phyloP scores from a whole-genome alignment of 1,140 invertebrate species.

The Dreissena polymorpha region DNA sequence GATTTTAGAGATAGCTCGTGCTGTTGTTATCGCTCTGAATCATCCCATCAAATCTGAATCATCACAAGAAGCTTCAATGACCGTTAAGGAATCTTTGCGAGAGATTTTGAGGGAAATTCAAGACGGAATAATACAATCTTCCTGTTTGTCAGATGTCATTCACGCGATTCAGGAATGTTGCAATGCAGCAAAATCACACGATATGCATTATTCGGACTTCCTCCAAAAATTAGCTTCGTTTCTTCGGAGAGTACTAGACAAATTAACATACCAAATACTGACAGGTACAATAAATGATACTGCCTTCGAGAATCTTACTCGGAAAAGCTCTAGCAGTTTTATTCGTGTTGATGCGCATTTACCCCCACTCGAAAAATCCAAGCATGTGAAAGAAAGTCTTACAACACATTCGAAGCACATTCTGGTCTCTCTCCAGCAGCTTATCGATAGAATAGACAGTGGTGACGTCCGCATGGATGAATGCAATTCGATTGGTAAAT shows the following conservation, averaged over 20 bases:
- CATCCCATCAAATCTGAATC: conserved; percentile 45
- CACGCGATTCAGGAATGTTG: conserved; percentile 1
- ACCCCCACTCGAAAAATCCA: too few species aligned
- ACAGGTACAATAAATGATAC: conserved; percentile 30
- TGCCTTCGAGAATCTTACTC: conserved; percentile 1
- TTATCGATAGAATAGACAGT: conserved; percentile 21
- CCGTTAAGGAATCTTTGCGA: conserved; percentile 26
- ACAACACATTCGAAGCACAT: not conserved
- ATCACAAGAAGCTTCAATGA: conserved; percentile 23
- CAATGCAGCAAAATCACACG: not conserved
- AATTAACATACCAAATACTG: conserved; percentile 22
- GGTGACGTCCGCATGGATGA: not conserved
- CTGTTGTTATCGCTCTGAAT: conserved; percentile 25
- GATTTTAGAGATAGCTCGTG: conserved; percentile 14
- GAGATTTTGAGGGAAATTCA: conserved; percentile 7
- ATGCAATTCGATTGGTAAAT: conserved; percentile 14
- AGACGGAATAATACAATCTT: conserved; percentile 6
- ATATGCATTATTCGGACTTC: conserved; percentile 1
- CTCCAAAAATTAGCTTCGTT: conserved; percentile 27
- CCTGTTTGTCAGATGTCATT: conserved; percentile 13
- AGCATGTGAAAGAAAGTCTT: not conserved
- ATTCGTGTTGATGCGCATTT: too few species aligned
- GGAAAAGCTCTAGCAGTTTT: too few species aligned
- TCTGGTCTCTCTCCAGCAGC: conserved; percentile 1
- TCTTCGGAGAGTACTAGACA: conserved; percentile 18